Conservation (phyloP, 2,797 vertebrate genomes). For the Perodicticus potto region DNA sequence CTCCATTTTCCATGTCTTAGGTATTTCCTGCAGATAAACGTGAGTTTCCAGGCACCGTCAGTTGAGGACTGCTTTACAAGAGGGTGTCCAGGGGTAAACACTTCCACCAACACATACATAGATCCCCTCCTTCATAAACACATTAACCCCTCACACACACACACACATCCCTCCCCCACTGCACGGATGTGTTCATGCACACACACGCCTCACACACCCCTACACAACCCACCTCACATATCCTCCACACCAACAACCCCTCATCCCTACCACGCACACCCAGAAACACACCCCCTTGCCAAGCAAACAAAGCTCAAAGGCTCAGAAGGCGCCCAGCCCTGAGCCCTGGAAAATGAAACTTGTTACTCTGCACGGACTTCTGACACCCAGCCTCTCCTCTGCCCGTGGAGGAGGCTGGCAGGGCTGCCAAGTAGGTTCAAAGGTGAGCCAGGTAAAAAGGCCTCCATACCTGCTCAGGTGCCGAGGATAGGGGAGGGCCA, state of each 20-base stretch:
- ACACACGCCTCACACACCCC: neutral
- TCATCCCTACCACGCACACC: neutral
- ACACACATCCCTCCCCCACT: neutral
- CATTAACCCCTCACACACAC: neutral
- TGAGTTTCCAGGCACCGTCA: neutral
- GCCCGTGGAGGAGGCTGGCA: accelerated
- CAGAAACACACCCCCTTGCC: neutral
- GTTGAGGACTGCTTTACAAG: neutral
- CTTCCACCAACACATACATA: neutral
- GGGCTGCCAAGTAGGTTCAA: neutral
- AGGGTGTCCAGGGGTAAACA: neutral
- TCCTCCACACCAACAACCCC: neutral
- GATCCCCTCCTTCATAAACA: neutral
- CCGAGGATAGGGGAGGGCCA: neutral
- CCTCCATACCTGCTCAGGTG: accelerated
- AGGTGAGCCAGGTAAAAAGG: neutral
- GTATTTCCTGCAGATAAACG: neutral
- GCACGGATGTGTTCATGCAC: neutral
- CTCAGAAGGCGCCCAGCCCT: neutral
- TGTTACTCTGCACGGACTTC: neutral
- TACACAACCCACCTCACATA: neutral
- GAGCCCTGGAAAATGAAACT: neutral
- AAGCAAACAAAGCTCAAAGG: neutral
- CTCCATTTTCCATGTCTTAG: neutral
- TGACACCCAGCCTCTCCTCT: neutral